Evolutionary conservation across 1,140 invertebrate genomes (phyloP).

Genomic region (Drosophila busckii): DNA sequence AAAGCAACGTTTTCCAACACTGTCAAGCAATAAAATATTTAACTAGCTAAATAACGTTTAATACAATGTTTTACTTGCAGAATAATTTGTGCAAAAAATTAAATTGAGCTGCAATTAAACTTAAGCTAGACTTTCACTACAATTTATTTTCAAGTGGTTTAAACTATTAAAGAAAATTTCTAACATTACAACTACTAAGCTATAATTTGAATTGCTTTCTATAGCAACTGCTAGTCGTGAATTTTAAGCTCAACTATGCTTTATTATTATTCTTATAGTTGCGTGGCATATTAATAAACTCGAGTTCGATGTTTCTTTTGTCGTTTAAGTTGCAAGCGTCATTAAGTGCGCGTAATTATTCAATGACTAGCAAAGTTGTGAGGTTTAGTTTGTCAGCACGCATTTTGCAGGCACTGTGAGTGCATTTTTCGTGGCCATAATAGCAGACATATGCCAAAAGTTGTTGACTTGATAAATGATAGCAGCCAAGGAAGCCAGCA

Average conservation of each 20-base stretch:
- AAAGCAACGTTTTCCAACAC: too few relatives aligned
- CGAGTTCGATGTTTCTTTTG: constrained; percentile 34
- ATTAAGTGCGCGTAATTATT: constrained; percentile 75
- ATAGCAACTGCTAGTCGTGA: constrained; percentile 1
- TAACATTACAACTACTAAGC: too few relatives aligned
- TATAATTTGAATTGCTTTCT: too few relatives aligned
- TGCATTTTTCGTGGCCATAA: constrained; percentile 16
- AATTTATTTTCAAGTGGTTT: too few relatives aligned
- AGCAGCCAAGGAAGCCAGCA: neutral
- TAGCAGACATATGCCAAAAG: constrained; percentile 37
- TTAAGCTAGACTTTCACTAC: too few relatives aligned
- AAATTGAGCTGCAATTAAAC: too few relatives aligned
- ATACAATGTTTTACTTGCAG: too few relatives aligned
- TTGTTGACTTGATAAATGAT: constrained; percentile 56
- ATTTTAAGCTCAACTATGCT: neutral
- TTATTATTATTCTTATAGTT: constrained; percentile 31
- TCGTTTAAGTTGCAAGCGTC: constrained; percentile 59
- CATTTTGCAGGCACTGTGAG: constrained; percentile 32
- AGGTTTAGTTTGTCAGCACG: constrained; percentile 2
- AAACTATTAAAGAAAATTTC: too few relatives aligned
- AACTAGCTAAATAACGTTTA: too few relatives aligned
- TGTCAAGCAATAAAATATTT: too few relatives aligned
- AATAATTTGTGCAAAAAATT: too few relatives aligned
- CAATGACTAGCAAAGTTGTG: constrained; percentile 54
- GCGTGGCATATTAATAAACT: constrained; percentile 72